A percentile compares a stretch with the other conserved stretches of the same genome.
These are phyloP conservation scores for Mesochorus sp. DNA, from an alignment of 2,888 invertebrate genomes.

Conservation along the genomic window DNA sequence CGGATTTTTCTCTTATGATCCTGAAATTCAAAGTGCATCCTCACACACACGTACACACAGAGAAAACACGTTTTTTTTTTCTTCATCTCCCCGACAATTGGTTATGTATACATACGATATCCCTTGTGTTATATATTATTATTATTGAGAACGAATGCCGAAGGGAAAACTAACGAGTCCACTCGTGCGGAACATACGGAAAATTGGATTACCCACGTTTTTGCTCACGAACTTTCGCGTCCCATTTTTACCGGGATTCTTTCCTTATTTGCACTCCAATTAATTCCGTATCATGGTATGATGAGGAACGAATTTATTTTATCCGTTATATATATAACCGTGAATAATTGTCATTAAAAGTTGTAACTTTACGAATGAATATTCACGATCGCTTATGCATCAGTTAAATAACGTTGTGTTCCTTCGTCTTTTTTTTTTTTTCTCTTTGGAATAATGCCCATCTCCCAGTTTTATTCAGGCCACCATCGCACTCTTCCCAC, in stretches of 20 bases:
- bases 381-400: not conserved
- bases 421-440: no score
- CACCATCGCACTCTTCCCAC: no score
- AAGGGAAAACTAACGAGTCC: not conserved
- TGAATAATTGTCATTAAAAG: not conserved
- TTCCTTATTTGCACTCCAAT: not conserved
- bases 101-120: no score
- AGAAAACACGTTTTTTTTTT: not conserved
- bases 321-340: no score
- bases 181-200: not conserved
- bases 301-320: no score
- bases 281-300: no score
- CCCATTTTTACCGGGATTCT: not conserved
- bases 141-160: not conserved
- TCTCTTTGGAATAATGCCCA: not conserved
- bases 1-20: constrained; percentile 8
- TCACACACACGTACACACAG: no score
- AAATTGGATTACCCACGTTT: constrained; percentile 23
- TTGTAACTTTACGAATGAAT: not conserved
- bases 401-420: not conserved
- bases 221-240: not conserved
- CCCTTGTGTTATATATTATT: no score
- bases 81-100: not conserved
- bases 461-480: not conserved
- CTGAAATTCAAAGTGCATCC: constrained; percentile 8